phyloP scores from a whole-genome alignment of 2,797 vertebrate genomes.

The Delichon dasypus region DNA sequence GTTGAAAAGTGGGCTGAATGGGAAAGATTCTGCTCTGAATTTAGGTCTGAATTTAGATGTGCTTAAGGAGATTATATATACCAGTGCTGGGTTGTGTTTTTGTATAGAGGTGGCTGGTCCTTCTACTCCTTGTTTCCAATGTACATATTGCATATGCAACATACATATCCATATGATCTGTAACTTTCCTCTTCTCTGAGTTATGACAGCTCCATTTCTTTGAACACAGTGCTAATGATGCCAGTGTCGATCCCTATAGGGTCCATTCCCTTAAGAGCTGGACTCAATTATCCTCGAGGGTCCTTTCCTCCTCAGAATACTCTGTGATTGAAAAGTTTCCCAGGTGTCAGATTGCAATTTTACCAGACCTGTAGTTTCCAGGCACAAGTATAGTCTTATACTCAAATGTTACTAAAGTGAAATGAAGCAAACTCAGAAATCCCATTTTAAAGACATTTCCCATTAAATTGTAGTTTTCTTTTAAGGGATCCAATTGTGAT shows the following conservation, averaged over 20 bases:
- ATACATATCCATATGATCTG: neutral
- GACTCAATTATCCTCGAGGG: neutral
- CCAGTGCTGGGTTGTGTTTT: neutral
- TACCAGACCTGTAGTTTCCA: neutral
- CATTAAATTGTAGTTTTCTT: neutral
- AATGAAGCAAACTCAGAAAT: neutral
- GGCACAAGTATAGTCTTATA: neutral
- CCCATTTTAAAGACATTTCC: neutral
- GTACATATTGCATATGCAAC: neutral
- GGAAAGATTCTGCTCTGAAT: neutral
- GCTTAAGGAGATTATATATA: neutral
- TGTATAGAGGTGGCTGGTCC: neutral
- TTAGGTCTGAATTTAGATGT: neutral
- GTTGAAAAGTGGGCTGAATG: neutral
- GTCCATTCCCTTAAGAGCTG: neutral
- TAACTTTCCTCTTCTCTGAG: neutral
- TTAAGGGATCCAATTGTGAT: neutral
- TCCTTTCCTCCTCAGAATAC: neutral
- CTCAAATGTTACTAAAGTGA: neutral
- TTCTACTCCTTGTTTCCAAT: neutral
- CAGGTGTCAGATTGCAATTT: neutral
- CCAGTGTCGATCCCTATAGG: rapidly evolving
- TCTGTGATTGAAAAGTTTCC: too few species aligned
- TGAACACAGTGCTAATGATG: neutral
- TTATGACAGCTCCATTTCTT: neutral